Evolutionary conservation across 2,797 vertebrate species (phyloP).

Genomic region (Podargus strigoides): DNA sequence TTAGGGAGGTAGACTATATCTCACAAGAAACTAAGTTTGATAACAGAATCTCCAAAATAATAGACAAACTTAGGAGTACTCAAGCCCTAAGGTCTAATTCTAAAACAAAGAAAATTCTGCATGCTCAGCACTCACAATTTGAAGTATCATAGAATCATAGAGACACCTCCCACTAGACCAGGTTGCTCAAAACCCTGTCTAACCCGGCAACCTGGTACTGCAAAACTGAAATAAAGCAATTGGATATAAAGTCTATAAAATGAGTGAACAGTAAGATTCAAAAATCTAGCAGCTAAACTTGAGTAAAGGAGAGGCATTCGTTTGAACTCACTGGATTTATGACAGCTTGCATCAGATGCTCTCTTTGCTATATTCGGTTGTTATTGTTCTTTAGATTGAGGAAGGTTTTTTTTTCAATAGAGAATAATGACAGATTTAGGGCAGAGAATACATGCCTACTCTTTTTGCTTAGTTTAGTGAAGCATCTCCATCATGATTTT

Average conservation of each 20-base stretch:
- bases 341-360: neutral
- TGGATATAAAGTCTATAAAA: neutral
- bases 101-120: neutral
- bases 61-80: neutral
- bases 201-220: too few species aligned
- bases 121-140: neutral
- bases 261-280: neutral
- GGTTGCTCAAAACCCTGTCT: too few species aligned
- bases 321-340: neutral
- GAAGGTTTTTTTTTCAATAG: neutral
- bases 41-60: neutral
- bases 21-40: neutral
- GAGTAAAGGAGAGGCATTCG: neutral
- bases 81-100: neutral
- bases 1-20: neutral
- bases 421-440: neutral
- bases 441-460: neutral
- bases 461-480: neutral
- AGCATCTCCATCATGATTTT: neutral
- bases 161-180: too few species aligned
- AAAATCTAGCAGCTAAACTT: neutral
- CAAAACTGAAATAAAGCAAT: neutral
- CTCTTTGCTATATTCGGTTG: neutral
- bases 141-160: too few species aligned
- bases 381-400: neutral